Conservation (phyloP, 1,140 invertebrate species). For the Drosophila neocordata region DNA sequence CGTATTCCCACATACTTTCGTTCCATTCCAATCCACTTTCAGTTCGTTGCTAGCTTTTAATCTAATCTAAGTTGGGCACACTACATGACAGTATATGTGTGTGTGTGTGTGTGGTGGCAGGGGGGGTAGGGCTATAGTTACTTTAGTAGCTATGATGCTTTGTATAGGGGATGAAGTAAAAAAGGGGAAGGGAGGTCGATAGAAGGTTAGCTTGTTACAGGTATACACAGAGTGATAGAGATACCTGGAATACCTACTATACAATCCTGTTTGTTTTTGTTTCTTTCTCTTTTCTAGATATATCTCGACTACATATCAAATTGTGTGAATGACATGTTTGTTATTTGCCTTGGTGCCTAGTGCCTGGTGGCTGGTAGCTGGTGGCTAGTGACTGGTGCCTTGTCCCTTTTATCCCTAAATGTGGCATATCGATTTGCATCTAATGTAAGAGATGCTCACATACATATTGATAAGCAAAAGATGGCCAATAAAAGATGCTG, state of each 20-base stretch:
- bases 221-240: no score
- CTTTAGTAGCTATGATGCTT: neutral
- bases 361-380: conserved; percentile 1
- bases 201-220: no score
- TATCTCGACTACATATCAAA: conserved; percentile 52
- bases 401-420: conserved; percentile 43
- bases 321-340: conserved; percentile 63
- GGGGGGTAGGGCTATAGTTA: neutral
- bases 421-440: conserved; percentile 75
- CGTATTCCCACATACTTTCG: neutral
- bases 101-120: neutral
- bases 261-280: conserved; percentile 15
- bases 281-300: conserved; percentile 10
- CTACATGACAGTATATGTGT: neutral
- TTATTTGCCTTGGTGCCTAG: conserved; percentile 29
- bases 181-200: neutral
- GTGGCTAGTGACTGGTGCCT: neutral
- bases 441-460: conserved; percentile 34
- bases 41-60: conserved; percentile 3
- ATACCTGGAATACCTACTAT: conserved; percentile 16
- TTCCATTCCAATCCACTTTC: conserved; percentile 9
- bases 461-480: conserved; percentile 50
- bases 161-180: neutral
- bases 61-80: conserved; percentile 2
- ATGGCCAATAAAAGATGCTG: conserved; percentile 63